These are phyloP conservation scores for Melitaea cinxia DNA, from an alignment of 1,140 invertebrate species.

Conservation along the genomic window DNA sequence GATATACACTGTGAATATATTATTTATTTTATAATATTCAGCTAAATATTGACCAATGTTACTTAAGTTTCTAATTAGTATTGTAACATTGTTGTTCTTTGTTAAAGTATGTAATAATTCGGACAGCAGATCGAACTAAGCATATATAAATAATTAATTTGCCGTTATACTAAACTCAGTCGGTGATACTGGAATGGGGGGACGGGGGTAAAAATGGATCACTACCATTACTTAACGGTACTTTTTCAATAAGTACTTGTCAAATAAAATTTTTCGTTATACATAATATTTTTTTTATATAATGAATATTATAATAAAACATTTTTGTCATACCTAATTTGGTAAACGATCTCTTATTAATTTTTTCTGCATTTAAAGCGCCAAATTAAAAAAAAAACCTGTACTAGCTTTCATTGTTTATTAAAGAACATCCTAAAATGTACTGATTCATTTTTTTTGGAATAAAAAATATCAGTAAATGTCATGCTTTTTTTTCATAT, in stretches of 20 bases:
- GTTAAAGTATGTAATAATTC: neutral
- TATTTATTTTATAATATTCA: neutral
- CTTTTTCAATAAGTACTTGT: no score
- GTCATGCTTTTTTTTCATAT: constrained; percentile 37
- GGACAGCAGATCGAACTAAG: neutral
- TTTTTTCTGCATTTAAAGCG: constrained; percentile 16
- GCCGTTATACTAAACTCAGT: no score
- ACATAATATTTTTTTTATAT: neutral
- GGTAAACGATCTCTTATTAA: constrained; percentile 21
- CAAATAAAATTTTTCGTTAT: neutral
- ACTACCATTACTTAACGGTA: no score
- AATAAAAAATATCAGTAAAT: constrained; percentile 38
- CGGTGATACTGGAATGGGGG: neutral
- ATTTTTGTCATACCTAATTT: no score
- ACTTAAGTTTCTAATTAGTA: neutral
- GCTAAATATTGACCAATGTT: constrained; percentile 3
- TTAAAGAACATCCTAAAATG: no score
- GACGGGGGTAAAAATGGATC: no score
- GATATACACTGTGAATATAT: neutral
- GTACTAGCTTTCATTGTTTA: no score
- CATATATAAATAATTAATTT: neutral
- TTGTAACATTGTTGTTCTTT: neutral
- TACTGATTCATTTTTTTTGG: constrained; percentile 27
- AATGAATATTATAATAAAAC: no score
- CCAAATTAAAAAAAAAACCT: no score